A percentile compares a stretch with the other conserved stretches of the same genome.
These are phyloP conservation scores for Apotomis betuletana DNA, from an alignment of 2,888 invertebrate genomes.

Conservation along the genomic window DNA sequence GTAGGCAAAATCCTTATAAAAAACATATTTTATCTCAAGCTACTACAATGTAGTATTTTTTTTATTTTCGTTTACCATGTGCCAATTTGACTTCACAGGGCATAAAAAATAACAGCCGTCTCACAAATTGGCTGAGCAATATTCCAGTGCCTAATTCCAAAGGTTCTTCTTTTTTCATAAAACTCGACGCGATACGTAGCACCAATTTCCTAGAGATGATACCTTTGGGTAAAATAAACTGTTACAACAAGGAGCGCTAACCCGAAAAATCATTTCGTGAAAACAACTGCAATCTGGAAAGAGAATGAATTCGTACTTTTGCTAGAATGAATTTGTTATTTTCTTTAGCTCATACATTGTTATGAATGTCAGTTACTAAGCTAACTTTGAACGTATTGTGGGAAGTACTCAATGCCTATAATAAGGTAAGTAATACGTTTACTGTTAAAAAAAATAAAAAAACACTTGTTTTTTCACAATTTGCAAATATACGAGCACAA, in stretches of 20 bases:
- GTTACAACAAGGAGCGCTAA: constrained; percentile 73
- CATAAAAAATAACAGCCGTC: constrained; percentile 28
- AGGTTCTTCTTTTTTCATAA: constrained; percentile 58
- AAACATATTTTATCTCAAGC: no score
- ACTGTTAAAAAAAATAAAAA: no score
- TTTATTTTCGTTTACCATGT: not conserved
- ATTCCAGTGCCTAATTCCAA: constrained; percentile 40
- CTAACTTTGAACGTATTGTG: not conserved
- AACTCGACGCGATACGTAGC: constrained; percentile 68
- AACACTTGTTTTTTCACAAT: no score
- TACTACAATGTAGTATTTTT: no score
- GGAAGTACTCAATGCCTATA: no score
- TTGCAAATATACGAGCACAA: no score
- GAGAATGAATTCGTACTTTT: constrained; percentile 14
- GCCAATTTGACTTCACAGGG: constrained; percentile 16
- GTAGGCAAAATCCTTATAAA: no score
- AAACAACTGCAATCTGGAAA: constrained; percentile 72
- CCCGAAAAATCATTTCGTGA: constrained; percentile 75
- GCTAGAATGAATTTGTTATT: constrained; percentile 12
- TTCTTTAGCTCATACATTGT: not conserved
- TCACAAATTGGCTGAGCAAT: constrained; percentile 30
- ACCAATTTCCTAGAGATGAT: constrained; percentile 78
- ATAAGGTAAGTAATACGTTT: no score
- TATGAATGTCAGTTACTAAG: not conserved
- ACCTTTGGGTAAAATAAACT: constrained; percentile 78